These are phyloP conservation scores for Acanthurus tractus DNA, from an alignment of 2,797 vertebrate genomes.

Conservation along the genomic window DNA sequence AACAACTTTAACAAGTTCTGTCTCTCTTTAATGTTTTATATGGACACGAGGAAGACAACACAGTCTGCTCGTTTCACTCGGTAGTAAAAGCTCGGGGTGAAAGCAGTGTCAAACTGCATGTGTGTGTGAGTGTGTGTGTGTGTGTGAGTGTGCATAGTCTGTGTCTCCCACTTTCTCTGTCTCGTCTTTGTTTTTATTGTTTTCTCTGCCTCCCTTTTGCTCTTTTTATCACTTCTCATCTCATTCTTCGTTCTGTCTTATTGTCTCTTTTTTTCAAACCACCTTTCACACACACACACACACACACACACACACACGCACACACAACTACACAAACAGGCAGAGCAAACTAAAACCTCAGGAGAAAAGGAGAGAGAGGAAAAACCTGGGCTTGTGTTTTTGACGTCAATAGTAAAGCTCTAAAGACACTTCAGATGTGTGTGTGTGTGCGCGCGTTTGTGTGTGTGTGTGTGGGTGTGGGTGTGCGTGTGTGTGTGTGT, in stretches of 20 bases:
- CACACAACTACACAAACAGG: neutral
- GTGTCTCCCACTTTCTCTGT: constrained; percentile 19
- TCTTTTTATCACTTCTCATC: constrained; percentile 36
- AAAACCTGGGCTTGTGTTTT: constrained; percentile 17
- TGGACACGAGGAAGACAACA: constrained; percentile 15
- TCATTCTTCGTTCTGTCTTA: constrained; percentile 23
- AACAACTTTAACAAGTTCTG: constrained; percentile 56
- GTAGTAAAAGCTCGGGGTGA: constrained; percentile 24
- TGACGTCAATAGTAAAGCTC: constrained; percentile 40
- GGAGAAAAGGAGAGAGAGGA: constrained; percentile 19
- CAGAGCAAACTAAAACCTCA: constrained; percentile 25
- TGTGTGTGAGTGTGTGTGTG: constrained; percentile 12
- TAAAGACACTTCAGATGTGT: constrained; percentile 12
- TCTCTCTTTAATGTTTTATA: constrained; percentile 65
- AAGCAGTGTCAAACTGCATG: constrained; percentile 4
- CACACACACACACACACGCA: constrained; percentile 10
- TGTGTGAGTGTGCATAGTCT: constrained; percentile 2
- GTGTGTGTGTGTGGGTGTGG: constrained; percentile 8
- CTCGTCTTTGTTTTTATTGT: constrained; percentile 25
- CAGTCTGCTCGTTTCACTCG: constrained; percentile 27
- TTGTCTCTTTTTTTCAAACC: constrained; percentile 25
- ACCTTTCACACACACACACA: neutral
- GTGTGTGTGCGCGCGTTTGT: constrained; percentile 14
- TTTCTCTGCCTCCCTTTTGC: constrained; percentile 16
- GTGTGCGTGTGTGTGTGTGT: constrained; percentile 1